Conservation (phyloP, 1,140 invertebrate species). For the Caenorhabditis briggsae region DNA sequence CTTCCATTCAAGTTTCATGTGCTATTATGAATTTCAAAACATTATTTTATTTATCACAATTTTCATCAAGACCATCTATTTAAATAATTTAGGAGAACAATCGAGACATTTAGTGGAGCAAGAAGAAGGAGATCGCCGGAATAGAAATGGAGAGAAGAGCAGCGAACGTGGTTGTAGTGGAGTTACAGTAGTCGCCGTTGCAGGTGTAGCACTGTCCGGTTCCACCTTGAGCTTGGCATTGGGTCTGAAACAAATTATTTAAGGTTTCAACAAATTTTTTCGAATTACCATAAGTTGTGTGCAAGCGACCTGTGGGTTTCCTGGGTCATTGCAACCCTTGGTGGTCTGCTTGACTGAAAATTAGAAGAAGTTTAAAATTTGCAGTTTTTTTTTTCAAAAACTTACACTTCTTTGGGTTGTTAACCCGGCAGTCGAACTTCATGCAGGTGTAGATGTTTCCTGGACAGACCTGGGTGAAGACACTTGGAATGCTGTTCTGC, state of each 20-base stretch:
- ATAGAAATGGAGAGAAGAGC: not conserved
- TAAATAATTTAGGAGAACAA: no score
- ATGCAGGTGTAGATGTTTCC: slow-evolving; percentile 47
- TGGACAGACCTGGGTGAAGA: slow-evolving; percentile 38
- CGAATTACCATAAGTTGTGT: slow-evolving; percentile 13
- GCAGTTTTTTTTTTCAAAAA: not conserved
- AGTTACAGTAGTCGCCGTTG: slow-evolving; percentile 42
- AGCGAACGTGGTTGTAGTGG: slow-evolving; percentile 9
- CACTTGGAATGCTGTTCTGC: slow-evolving; percentile 32
- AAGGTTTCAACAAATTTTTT: not conserved
- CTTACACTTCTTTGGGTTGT: slow-evolving; percentile 39
- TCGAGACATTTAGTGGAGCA: not conserved
- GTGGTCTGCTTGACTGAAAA: slow-evolving; percentile 35
- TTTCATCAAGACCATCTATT: not conserved
- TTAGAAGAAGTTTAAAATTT: not conserved
- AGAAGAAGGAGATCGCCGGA: not conserved
- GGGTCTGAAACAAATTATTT: not conserved
- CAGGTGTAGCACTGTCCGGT: slow-evolving; percentile 34
- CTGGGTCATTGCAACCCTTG: slow-evolving; percentile 37
- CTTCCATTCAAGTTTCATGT: slow-evolving; percentile 42
- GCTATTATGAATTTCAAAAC: slow-evolving; percentile 3
- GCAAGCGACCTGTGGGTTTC: slow-evolving; percentile 23
- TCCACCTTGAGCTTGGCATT: slow-evolving; percentile 44
- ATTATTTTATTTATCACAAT: not conserved
- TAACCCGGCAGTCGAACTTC: slow-evolving; percentile 41